Base-by-base conservation (phyloP, 2,113 vertebrate genomes). In the Sakesphorus luctuosus region DNA sequence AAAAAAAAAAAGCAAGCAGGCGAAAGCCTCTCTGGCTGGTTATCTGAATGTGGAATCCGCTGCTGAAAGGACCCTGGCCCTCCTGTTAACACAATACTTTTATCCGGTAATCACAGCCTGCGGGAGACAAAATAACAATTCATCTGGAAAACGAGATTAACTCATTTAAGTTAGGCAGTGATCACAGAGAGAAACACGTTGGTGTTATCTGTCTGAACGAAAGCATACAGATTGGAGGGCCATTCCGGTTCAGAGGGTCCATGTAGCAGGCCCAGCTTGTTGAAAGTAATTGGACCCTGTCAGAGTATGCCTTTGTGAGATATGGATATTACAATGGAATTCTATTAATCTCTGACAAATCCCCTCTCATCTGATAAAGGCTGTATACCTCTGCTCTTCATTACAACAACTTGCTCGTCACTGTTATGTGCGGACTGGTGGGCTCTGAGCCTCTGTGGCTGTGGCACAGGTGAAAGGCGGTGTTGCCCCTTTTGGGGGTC, bases 111-210 rank as follows among this genome's bases (percentile, higher is more conserved):
- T 98, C 98, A 97, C 98, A 98, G 98, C 97, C 98, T 97, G 97
- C 87, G 84, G 98, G 98, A 98, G 98, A 98, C 98, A 98, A 98
- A 97, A 97, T 97, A 97, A 97, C 98, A 98, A 98, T 98, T 98
- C 98, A 98, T 98, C 98, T 98, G 98, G 98, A 98, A 98, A 98
- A 98, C 94, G 89, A 98, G 98, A 98, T 98, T 98, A 98, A 98
- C 98, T 98, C 97, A 97, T 97, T 98, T 97, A 97, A 95, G 97
- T 97, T 97, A 92, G 96, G 98, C 97, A 80, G 96, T 93, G 98
- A 97, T 97, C 97, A 96, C 96, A 98, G 98, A 96, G 96, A 97
- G 97, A 97, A 97, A 95, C 93, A 85, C 74, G 81, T 93, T 89
- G 89, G 95, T 96, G 94, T 98, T 98, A 98, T 98, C 97, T 97